A percentile compares a stretch with the other conserved stretches of the same genome.
These are phyloP conservation scores for Epizoanthus illoricatus DNA, from an alignment of 92 coral and sea anemone genomes.

Conservation along the genomic window DNA sequence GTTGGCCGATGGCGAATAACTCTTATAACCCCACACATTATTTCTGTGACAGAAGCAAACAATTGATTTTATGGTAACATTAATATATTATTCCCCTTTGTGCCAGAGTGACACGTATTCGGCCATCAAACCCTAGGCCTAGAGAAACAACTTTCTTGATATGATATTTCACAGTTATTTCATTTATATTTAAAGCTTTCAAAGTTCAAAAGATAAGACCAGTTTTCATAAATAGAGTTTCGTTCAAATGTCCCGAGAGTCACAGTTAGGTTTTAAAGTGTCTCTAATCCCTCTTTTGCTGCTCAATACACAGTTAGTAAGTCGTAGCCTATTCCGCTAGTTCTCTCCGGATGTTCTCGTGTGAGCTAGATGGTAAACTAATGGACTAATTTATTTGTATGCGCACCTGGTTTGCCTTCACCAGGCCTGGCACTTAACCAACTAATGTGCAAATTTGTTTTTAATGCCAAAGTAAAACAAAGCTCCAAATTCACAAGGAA, in stretches of 20 bases:
- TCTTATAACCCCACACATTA: slow-evolving; percentile 14
- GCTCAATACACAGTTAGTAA: slow-evolving; percentile 20
- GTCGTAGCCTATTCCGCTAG: slow-evolving; percentile 27
- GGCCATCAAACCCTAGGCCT: slow-evolving; percentile 19
- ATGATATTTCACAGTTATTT: slow-evolving; percentile 19
- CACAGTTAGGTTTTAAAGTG: slow-evolving; percentile 1
- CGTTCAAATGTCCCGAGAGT: slow-evolving; percentile 1
- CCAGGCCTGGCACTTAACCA: slow-evolving; percentile 22
- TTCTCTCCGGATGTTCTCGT: slow-evolving; percentile 39
- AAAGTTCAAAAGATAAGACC: slow-evolving; percentile 3
- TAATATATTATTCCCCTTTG: slow-evolving; percentile 35
- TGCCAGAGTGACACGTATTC: slow-evolving; percentile 9
- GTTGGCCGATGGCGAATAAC: slow-evolving; percentile 16
- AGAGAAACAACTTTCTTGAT: slow-evolving; percentile 29
- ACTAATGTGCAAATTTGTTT: slow-evolving; percentile 27
- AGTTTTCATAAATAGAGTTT: slow-evolving; percentile 10
- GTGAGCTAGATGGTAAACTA: slow-evolving; percentile 25
- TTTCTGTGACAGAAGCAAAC: slow-evolving; percentile 36
- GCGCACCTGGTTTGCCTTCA: slow-evolving; percentile 25
- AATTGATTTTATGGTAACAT: slow-evolving; percentile 35
- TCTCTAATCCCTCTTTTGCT: slow-evolving; percentile 21
- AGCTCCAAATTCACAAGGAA: background rate
- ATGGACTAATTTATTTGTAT: slow-evolving; percentile 35
- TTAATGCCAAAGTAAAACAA: slow-evolving; percentile 26
- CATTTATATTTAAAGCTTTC: slow-evolving; percentile 12